Evolutionary conservation across 2,888 invertebrate species (phyloP).

Genomic region (Polydesmus complanatus): DNA sequence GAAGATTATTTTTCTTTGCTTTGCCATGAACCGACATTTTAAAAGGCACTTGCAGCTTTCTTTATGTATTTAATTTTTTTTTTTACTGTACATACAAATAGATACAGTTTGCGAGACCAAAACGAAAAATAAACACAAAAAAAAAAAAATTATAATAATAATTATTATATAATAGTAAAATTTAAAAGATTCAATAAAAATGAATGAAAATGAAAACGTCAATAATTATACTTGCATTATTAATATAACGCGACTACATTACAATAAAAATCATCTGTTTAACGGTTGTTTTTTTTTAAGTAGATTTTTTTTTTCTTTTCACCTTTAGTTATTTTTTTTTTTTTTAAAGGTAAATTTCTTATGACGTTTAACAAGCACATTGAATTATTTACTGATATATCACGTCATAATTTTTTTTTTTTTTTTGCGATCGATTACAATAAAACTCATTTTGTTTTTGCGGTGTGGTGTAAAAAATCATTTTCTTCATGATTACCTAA

Average conservation of each 20-base stretch:
- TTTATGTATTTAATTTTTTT: neutral
- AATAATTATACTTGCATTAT: too few relatives aligned
- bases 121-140: neutral
- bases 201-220: too few relatives aligned
- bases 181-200: too few relatives aligned
- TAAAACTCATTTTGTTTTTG: neutral
- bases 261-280: neutral
- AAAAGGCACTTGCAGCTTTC: neutral
- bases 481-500: neutral
- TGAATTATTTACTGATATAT: neutral
- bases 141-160: too few relatives aligned
- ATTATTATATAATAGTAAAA: too few relatives aligned
- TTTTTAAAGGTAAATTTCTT: neutral
- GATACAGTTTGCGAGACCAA: neutral
- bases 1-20: too few relatives aligned
- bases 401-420: neutral
- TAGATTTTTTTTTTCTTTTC: neutral
- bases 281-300: neutral
- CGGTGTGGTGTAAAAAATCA: neutral
- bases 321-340: too few relatives aligned
- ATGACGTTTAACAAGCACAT: neutral
- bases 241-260: neutral
- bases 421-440: neutral
- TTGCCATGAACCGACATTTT: neutral
- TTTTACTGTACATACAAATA: neutral